Evolutionary conservation across 2,888 invertebrate species (phyloP).

Genomic region (Caenorhabditis plicata): DNA sequence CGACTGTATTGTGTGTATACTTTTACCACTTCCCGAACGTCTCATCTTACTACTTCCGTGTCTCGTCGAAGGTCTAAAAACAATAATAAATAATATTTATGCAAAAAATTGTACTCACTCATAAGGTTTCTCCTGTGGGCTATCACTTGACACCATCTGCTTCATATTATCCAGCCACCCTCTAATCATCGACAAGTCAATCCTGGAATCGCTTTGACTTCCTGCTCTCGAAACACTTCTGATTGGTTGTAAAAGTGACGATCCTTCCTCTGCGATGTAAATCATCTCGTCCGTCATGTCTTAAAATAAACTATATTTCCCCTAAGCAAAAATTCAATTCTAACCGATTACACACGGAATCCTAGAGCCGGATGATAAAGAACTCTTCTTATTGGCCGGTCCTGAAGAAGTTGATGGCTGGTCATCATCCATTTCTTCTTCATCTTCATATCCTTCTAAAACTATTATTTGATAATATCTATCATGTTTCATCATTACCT

Average conservation of each 20-base stretch:
- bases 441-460: conserved; percentile 13
- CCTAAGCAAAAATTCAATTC: too few species aligned
- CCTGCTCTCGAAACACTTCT: too few species aligned
- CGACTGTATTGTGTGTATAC: conserved; percentile 33
- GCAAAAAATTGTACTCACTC: conserved; percentile 26
- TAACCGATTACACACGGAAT: conserved; percentile 16
- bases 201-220: conserved; percentile 19
- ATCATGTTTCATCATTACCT: conserved; percentile 1
- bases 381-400: neutral
- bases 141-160: conserved; percentile 57
- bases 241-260: neutral
- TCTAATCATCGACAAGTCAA: conserved; percentile 47
- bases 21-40: conserved; percentile 36
- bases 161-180: conserved; percentile 58
- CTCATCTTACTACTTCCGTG: conserved; percentile 21
- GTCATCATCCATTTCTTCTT: conserved; percentile 4
- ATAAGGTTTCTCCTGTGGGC: conserved; percentile 38
- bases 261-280: neutral
- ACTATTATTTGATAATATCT: neutral
- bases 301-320: too few species aligned
- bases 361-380: conserved; percentile 2
- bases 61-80: conserved; percentile 26
- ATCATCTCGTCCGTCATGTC: too few species aligned
- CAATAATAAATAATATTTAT: neutral
- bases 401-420: conserved; percentile 12